Conservation (phyloP, 2,113 vertebrate species). For the Silurus glanis region DNA sequence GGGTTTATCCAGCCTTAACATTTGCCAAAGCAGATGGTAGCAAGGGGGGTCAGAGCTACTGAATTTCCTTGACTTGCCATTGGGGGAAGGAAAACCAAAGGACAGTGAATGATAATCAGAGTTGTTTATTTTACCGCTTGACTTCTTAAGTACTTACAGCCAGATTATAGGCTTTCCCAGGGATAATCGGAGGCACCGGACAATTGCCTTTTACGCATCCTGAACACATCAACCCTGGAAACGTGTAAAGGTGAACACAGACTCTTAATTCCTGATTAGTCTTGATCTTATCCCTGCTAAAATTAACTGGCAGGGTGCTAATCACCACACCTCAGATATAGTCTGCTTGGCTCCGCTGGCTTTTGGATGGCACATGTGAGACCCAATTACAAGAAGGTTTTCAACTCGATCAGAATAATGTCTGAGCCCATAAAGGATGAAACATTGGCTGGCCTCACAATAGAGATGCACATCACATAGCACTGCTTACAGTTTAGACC, state of each 20-base stretch:
- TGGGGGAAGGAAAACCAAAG: slow-evolving; percentile 62
- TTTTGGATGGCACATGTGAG: slow-evolving; percentile 49
- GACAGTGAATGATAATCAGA: slow-evolving; percentile 83
- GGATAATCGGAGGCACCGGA: slow-evolving; percentile 82
- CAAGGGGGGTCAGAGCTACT: slow-evolving; percentile 62
- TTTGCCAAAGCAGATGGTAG: slow-evolving; percentile 80
- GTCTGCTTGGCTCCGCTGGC: slow-evolving; percentile 43
- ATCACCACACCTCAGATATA: slow-evolving; percentile 71
- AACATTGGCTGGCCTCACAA: slow-evolving; percentile 29
- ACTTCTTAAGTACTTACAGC: slow-evolving; percentile 80
- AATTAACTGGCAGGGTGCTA: slow-evolving; percentile 81
- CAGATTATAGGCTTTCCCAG: slow-evolving; percentile 85
- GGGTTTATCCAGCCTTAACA: slow-evolving; percentile 78
- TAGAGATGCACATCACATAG: slow-evolving; percentile 13
- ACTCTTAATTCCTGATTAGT: slow-evolving; percentile 84
- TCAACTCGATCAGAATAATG: slow-evolving; percentile 49
- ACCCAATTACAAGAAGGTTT: slow-evolving; percentile 56
- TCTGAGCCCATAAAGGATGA: slow-evolving; percentile 51
- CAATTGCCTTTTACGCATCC: slow-evolving; percentile 80
- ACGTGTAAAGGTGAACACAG: slow-evolving; percentile 70
- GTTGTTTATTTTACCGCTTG: slow-evolving; percentile 87
- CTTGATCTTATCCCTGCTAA: slow-evolving; percentile 75
- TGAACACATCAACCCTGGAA: slow-evolving; percentile 74
- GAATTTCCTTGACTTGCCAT: slow-evolving; percentile 59
- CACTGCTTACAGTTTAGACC: not conserved